phyloP scores from a whole-genome alignment of 2,888 invertebrate species.

The Caenorhabditis drosophilae region DNA sequence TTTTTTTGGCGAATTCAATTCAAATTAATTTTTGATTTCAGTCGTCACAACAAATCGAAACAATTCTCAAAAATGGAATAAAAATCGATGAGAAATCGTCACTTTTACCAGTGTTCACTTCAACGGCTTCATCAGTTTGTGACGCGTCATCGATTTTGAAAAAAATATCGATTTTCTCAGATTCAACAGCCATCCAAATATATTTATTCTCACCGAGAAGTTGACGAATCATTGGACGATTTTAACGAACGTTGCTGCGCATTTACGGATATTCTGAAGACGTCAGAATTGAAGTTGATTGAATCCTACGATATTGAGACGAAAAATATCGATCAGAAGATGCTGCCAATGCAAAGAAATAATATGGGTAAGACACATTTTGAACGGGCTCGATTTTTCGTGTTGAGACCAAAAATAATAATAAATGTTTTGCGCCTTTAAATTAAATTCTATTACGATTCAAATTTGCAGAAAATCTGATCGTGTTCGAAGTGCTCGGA shows the following conservation, averaged over 20 bases:
- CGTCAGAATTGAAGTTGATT: conserved; percentile 9
- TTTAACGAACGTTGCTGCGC: not conserved
- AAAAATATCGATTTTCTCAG: not conserved
- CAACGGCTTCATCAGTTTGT: not conserved
- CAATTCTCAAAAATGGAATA: not conserved
- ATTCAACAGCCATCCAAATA: not conserved
- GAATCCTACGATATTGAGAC: conserved; percentile 16
- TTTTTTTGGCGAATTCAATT: not conserved
- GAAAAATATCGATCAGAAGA: conserved; percentile 8
- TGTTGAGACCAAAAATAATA: too few relatives aligned
- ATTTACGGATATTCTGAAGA: not conserved
- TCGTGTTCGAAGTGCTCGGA: conserved; percentile 24
- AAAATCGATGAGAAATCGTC: not conserved
- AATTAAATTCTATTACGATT: too few relatives aligned
- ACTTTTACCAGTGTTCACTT: not conserved
- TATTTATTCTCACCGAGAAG: not conserved
- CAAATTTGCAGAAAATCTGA: conserved; percentile 26
- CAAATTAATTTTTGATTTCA: conserved; percentile 1
- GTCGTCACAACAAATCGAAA: conserved; percentile 4
- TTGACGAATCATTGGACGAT: not conserved
- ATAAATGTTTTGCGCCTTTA: too few relatives aligned
- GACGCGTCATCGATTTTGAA: too few relatives aligned
- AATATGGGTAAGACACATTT: too few relatives aligned
- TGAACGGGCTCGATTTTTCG: too few relatives aligned
- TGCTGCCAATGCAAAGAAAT: conserved; percentile 19